These are phyloP conservation scores for Camptogramma bilineatum DNA, from an alignment of 2,888 invertebrate genomes.

Conservation along the genomic window DNA sequence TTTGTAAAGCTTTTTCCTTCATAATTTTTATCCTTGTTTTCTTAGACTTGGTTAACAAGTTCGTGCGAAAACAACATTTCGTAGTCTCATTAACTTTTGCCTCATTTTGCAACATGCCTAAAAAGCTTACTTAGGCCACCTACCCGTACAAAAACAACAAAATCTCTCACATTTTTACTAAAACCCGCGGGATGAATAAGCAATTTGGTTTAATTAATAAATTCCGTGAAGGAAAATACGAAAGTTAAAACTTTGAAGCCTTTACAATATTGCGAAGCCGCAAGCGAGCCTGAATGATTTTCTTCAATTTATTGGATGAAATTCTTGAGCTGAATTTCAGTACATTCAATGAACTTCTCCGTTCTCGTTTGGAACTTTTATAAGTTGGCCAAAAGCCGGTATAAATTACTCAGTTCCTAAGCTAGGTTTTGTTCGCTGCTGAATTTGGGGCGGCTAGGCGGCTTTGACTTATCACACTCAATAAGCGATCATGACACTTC, in stretches of 20 bases:
- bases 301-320: constrained; percentile 24
- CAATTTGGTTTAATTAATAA: constrained; percentile 45
- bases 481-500: too few species aligned
- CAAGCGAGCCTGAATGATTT: constrained; percentile 26
- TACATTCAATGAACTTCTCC: constrained; percentile 22
- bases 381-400: constrained; percentile 1
- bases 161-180: constrained; percentile 22
- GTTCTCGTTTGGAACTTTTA: constrained; percentile 10
- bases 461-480: too few species aligned
- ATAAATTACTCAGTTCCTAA: constrained; percentile 4
- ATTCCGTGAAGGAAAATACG: constrained; percentile 36
- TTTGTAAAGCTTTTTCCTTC: constrained; percentile 1
- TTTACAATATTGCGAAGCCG: constrained; percentile 34
- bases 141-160: constrained; percentile 14
- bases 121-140: neutral
- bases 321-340: constrained; percentile 25
- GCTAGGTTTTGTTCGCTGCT: neutral
- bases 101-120: neutral
- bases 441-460: neutral
- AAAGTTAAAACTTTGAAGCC: constrained; percentile 38
- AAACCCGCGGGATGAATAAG: constrained; percentile 35
- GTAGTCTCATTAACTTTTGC: neutral
- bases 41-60: neutral
- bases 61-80: neutral
- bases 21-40: constrained; percentile 2